phyloP scores from a whole-genome alignment of 2,113 vertebrate species.

The Puntigrus tetrazona region DNA sequence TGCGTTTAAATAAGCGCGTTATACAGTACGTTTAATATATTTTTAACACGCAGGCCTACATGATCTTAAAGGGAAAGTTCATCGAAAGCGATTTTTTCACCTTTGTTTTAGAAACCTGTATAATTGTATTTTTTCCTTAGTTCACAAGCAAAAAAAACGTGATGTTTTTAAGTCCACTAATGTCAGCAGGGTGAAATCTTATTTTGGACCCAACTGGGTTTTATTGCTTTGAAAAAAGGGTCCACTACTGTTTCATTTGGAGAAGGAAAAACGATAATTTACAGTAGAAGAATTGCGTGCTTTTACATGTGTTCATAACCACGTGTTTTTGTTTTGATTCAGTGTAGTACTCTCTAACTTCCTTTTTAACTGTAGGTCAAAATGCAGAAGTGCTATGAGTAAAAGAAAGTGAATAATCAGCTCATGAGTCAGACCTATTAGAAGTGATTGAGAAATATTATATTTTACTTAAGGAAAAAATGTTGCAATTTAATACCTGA shows the following conservation, averaged over 20 bases:
- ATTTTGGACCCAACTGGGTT: neutral
- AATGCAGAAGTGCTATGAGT: slow-evolving; percentile 28
- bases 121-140: too few relatives aligned
- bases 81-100: neutral
- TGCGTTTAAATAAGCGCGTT: neutral
- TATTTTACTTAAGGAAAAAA: neutral
- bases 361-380: neutral
- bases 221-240: neutral
- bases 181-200: neutral
- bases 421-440: neutral
- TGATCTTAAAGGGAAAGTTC: neutral
- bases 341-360: neutral
- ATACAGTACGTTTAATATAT: neutral
- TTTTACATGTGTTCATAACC: slow-evolving; percentile 17
- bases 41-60: neutral
- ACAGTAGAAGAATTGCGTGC: neutral
- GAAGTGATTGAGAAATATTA: neutral
- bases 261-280: neutral
- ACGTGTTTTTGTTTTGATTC: slow-evolving; percentile 44
- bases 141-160: neutral
- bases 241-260: neutral
- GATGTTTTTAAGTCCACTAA: neutral
- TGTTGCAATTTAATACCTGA: neutral
- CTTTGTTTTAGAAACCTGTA: neutral
- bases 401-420: neutral